Conservation (phyloP, 1,140 invertebrate genomes). For the Holcopasites calliopsidis region DNA sequence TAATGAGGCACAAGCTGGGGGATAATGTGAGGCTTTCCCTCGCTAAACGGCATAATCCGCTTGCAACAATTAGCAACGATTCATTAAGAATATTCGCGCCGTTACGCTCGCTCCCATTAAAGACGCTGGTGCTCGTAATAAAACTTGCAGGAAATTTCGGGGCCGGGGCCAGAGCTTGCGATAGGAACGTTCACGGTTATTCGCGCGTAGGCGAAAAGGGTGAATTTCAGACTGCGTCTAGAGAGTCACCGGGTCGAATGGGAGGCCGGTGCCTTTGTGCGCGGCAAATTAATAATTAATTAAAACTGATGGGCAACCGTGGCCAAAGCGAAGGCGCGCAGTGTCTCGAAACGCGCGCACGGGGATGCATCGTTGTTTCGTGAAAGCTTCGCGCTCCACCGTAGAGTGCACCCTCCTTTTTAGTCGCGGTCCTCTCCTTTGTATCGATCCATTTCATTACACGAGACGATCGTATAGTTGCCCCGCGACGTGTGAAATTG, state of each 20-base stretch:
- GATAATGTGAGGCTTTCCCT: no score
- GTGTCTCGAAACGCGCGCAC: neutral
- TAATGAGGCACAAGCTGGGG: no score
- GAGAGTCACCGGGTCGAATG: conserved; percentile 21
- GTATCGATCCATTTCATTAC: neutral
- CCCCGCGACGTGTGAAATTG: neutral
- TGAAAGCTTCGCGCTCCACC: neutral
- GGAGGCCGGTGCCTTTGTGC: conserved; percentile 56
- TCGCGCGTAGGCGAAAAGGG: neutral
- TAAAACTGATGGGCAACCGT: conserved; percentile 63
- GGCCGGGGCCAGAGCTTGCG: neutral
- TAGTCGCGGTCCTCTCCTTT: neutral
- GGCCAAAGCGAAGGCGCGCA: neutral
- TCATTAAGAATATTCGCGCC: conserved; percentile 15
- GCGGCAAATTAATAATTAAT: conserved; percentile 66
- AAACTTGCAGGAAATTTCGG: conserved; percentile 13
- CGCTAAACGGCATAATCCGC: neutral
- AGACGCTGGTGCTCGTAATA: conserved; percentile 1
- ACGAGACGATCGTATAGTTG: no score
- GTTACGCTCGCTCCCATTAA: neutral
- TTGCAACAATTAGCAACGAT: conserved; percentile 4
- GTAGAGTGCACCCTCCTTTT: neutral
- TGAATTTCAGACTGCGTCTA: neutral
- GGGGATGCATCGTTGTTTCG: neutral
- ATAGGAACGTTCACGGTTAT: neutral